phyloP scores from a whole-genome alignment of 2,888 invertebrate species.

The Oligia fasciuncula region DNA sequence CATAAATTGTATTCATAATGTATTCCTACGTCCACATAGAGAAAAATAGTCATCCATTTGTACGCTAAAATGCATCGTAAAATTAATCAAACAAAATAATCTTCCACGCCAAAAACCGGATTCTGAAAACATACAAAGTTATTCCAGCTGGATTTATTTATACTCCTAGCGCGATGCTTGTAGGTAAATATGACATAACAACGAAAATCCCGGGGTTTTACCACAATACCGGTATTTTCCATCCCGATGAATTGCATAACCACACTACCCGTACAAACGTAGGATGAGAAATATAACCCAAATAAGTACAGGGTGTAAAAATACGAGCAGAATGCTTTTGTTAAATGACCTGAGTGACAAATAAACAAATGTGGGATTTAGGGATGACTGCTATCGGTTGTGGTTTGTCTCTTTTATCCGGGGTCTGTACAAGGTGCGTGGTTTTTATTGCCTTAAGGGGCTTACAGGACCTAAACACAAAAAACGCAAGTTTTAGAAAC shows the following conservation, averaged over 20 bases:
- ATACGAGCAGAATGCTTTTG: slow-evolving; percentile 49
- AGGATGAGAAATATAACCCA: slow-evolving; percentile 32
- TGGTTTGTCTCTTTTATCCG: slow-evolving; percentile 49
- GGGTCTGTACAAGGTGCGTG: slow-evolving; percentile 39
- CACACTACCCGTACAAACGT: slow-evolving; percentile 32
- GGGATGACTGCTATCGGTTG: slow-evolving; percentile 42
- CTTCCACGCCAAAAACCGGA: slow-evolving; percentile 4
- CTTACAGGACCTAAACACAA: too few species aligned
- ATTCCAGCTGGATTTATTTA: slow-evolving; percentile 47
- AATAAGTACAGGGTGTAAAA: slow-evolving; percentile 43
- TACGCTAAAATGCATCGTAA: background rate
- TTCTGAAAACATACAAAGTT: slow-evolving; percentile 37
- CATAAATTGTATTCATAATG: background rate
- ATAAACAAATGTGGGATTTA: slow-evolving; percentile 50
- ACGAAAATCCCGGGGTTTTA: slow-evolving; percentile 41
- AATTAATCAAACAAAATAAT: slow-evolving; percentile 24
- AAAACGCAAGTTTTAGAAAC: too few species aligned
- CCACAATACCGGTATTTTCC: slow-evolving; percentile 38
- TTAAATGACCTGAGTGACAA: slow-evolving; percentile 66
- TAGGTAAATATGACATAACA: slow-evolving; percentile 55
- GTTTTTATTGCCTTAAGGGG: slow-evolving; percentile 22
- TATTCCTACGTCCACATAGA: background rate
- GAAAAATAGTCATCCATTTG: background rate
- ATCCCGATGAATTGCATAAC: slow-evolving; percentile 40
- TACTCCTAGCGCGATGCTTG: slow-evolving; percentile 30